Evolutionary conservation across 2,888 invertebrate genomes (phyloP).

Genomic region (Philereme transversata): DNA sequence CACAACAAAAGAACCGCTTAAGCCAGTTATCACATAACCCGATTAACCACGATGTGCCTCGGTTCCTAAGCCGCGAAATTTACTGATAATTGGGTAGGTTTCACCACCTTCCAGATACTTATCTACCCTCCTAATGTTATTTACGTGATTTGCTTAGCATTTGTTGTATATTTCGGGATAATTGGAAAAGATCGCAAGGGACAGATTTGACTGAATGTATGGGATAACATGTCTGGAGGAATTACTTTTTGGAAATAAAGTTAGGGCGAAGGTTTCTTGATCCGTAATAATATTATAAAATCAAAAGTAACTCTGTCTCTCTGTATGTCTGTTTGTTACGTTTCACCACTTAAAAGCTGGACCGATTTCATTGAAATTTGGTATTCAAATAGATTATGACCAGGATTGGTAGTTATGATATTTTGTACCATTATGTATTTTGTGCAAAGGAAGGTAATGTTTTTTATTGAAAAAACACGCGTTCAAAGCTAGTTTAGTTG

Average conservation of each 20-base stretch:
- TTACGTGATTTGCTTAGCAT: slow-evolving; percentile 30
- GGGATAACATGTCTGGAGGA: slow-evolving; percentile 10
- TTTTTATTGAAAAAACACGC: no score
- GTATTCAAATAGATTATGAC: no score
- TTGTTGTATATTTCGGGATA: slow-evolving; percentile 25
- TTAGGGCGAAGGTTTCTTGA: no score
- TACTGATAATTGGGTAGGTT: slow-evolving; percentile 30
- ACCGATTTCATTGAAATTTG: no score
- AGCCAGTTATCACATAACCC: slow-evolving; percentile 15
- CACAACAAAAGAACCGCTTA: slow-evolving; percentile 2
- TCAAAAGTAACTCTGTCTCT: no score
- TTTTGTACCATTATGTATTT: no score
- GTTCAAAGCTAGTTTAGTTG: no score
- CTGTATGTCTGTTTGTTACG: no score
- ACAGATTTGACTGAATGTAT: slow-evolving; percentile 23
- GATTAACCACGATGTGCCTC: slow-evolving; percentile 14
- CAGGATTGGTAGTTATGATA: no score
- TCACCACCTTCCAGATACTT: slow-evolving; percentile 31
- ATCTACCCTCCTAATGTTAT: slow-evolving; percentile 28
- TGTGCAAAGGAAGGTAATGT: no score
- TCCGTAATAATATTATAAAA: no score
- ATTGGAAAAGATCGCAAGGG: slow-evolving; percentile 31
- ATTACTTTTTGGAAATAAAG: background rate
- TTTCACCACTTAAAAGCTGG: no score
- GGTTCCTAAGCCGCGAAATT: slow-evolving; percentile 22